Percentiles rank a stretch among this genome's conserved stretches.
phyloP scores from a whole-genome alignment of 2,888 invertebrate genomes.

The Limnephilus lunatus region DNA sequence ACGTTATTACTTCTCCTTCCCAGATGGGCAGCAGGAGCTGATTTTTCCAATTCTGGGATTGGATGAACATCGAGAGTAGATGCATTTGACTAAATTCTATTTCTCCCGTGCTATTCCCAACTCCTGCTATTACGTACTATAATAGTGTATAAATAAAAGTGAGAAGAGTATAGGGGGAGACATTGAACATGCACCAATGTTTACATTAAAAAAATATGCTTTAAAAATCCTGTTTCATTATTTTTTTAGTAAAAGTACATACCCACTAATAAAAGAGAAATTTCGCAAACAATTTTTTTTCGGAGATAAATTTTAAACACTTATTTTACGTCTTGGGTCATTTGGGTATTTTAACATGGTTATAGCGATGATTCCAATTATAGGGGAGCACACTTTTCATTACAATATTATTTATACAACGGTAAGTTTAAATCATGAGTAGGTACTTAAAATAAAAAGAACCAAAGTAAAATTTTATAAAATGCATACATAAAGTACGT shows the following conservation, averaged over 20 bases:
- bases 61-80: conserved; percentile 5
- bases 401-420: too few relatives aligned
- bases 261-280: not conserved
- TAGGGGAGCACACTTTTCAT: too few relatives aligned
- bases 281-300: not conserved
- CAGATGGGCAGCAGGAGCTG: not conserved
- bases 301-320: not conserved
- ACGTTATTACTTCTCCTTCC: conserved; percentile 8
- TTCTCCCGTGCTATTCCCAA: not conserved
- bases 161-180: not conserved
- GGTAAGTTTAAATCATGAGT: too few relatives aligned
- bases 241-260: not conserved
- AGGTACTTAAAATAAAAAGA: too few relatives aligned
- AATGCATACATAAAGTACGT: too few relatives aligned
- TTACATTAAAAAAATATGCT: not conserved
- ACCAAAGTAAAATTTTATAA: too few relatives aligned
- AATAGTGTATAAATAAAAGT: not conserved
- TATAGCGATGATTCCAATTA: too few relatives aligned
- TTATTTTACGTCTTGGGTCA: not conserved
- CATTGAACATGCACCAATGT: not conserved
- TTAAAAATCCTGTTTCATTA: not conserved
- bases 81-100: conserved; percentile 6
- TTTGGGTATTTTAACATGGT: too few relatives aligned
- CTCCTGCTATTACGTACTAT: not conserved
- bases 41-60: not conserved